A percentile compares a stretch with the other conserved stretches of the same genome.
Evolutionary conservation across 2,888 invertebrate genomes (phyloP).

Genomic region (Campopleginae sp.): DNA sequence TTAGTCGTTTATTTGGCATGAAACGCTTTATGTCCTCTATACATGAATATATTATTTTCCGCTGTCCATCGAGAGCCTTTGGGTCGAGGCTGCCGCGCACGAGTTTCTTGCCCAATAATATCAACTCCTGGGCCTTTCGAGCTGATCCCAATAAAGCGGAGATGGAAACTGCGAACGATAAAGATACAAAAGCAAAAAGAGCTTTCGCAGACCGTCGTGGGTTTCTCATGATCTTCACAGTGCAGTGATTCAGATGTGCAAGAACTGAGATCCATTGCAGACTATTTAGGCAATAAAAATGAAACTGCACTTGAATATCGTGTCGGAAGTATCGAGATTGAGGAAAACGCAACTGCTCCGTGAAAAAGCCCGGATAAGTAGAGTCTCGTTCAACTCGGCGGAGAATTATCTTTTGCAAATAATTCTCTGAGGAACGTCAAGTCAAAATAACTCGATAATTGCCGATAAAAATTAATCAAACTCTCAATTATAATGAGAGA

Average conservation of each 20-base stretch:
- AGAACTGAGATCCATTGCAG: slow-evolving; percentile 12
- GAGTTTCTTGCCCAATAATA: slow-evolving; percentile 58
- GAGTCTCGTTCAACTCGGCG: background rate
- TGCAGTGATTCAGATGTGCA: slow-evolving; percentile 30
- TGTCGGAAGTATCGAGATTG: background rate
- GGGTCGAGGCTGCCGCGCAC: slow-evolving; percentile 50
- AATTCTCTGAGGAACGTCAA: background rate
- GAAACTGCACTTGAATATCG: background rate
- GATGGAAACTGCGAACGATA: background rate
- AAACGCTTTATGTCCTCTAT: background rate
- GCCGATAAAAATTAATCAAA: background rate
- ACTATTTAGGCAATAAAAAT: background rate
- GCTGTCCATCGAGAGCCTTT: slow-evolving; percentile 57
- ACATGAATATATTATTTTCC: background rate
- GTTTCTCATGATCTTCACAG: slow-evolving; percentile 36
- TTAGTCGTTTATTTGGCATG: background rate
- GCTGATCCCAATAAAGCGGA: slow-evolving; percentile 44
- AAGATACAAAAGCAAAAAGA: slow-evolving; percentile 6
- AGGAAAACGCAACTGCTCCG: background rate
- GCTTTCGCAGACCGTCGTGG: background rate
- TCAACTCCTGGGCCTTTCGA: slow-evolving; percentile 55
- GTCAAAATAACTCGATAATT: background rate
- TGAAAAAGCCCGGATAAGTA: background rate
- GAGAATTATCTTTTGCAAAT: background rate
- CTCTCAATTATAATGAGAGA: background rate